phyloP scores from a whole-genome alignment of 2,888 invertebrate species.

The Pardosa pseudoannulata region DNA sequence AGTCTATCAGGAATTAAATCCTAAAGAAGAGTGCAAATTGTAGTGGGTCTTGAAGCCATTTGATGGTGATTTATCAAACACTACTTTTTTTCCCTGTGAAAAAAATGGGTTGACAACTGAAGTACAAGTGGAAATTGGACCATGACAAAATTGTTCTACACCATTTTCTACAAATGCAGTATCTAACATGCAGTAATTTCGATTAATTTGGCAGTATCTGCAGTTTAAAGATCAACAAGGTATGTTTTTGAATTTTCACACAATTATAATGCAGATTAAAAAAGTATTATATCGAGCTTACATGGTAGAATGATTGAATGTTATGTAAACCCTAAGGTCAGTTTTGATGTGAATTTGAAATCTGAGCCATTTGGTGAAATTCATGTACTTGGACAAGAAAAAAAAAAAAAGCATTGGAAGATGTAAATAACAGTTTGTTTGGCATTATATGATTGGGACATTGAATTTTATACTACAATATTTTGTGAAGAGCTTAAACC shows the following conservation, averaged over 20 bases:
- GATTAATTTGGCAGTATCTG: slow-evolving; percentile 85
- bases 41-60: too few relatives aligned
- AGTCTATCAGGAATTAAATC: too few relatives aligned
- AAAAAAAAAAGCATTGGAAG: too few relatives aligned
- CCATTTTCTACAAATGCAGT: slow-evolving; percentile 97
- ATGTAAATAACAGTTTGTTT: too few relatives aligned
- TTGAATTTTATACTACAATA: too few relatives aligned
- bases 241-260: slow-evolving; percentile 80
- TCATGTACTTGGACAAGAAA: slow-evolving; percentile 84
- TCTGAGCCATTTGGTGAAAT: slow-evolving; percentile 88
- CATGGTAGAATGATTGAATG: slow-evolving; percentile 97
- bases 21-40: too few relatives aligned
- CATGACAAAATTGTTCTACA: slow-evolving; percentile 93
- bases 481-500: slow-evolving; percentile 90
- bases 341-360: slow-evolving; percentile 80
- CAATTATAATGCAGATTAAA: slow-evolving; percentile 33
- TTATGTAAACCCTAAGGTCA: slow-evolving; percentile 83
- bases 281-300: slow-evolving; percentile 78
- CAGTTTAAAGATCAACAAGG: slow-evolving; percentile 89
- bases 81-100: too few relatives aligned
- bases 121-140: slow-evolving; percentile 63
- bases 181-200: slow-evolving; percentile 92
- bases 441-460: slow-evolving; percentile 94
- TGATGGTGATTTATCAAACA: too few relatives aligned
- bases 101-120: too few relatives aligned